A percentile compares a stretch with the other conserved stretches of the same genome.
Evolutionary conservation across 2,888 invertebrate species (phyloP).

Genomic region (Operophtera brumata): DNA sequence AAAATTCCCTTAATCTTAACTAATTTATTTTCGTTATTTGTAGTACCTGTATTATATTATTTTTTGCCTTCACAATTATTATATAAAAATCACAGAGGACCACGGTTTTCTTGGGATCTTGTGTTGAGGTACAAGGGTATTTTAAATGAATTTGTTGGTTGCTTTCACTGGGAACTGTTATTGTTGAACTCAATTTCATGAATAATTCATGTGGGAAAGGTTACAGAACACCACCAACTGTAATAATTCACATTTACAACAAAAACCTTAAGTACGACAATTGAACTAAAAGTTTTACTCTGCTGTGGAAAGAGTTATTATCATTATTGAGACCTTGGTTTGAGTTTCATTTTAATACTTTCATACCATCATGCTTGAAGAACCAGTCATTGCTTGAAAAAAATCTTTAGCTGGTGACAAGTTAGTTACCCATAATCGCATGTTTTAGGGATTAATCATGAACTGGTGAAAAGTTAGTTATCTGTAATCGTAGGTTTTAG

Average conservation of each 20-base stretch:
- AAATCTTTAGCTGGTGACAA: too few species aligned
- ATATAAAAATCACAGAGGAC: neutral
- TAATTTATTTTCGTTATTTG: neutral
- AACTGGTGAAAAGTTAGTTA: too few species aligned
- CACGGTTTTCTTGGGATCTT: neutral
- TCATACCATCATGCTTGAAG: too few species aligned
- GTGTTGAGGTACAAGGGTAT: too few species aligned
- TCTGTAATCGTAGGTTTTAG: too few species aligned
- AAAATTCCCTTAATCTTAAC: constrained; percentile 4
- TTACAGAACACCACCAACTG: constrained; percentile 52
- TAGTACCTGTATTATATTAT: neutral
- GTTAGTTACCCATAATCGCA: too few species aligned
- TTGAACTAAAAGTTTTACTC: constrained; percentile 10
- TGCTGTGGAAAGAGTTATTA: too few species aligned
- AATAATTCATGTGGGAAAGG: constrained; percentile 66
- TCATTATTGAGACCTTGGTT: neutral
- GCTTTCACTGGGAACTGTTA: constrained; percentile 36
- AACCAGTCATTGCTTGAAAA: too few species aligned
- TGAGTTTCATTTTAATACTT: too few species aligned
- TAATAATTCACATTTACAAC: constrained; percentile 49
- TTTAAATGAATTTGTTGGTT: constrained; percentile 18
- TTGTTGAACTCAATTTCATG: constrained; percentile 52
- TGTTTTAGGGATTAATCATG: too few species aligned
- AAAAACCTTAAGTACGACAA: constrained; percentile 43
- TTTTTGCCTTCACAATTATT: neutral